A percentile compares a stretch with the other conserved stretches of the same genome.
These are phyloP conservation scores for Oscheius sp. DNA, from an alignment of 2,888 invertebrate species.

Conservation along the genomic window DNA sequence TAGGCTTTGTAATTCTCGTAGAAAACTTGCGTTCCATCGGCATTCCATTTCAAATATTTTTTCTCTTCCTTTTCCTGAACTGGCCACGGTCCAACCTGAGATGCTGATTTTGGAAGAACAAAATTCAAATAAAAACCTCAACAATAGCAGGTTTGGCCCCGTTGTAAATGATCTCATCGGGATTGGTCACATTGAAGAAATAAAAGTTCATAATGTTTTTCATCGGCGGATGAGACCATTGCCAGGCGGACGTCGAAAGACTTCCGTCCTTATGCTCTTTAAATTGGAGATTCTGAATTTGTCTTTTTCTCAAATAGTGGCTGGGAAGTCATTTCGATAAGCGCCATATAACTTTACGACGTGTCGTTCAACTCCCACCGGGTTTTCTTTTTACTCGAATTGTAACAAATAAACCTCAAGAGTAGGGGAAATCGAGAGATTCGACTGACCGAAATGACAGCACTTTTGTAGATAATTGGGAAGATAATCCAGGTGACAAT, in stretches of 20 bases:
- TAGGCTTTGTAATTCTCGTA: slow-evolving; percentile 65
- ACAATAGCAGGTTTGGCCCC: slow-evolving; percentile 50
- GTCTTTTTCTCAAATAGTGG: background rate
- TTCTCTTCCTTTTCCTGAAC: slow-evolving; percentile 62
- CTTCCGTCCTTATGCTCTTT: slow-evolving; percentile 35
- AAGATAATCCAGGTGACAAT: slow-evolving; percentile 23
- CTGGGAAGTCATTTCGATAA: too few species aligned
- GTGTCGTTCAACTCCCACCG: too few species aligned
- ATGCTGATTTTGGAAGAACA: too few species aligned
- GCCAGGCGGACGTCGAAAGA: slow-evolving; percentile 40
- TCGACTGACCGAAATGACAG: background rate
- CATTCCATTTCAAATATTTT: slow-evolving; percentile 52
- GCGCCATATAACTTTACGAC: too few species aligned
- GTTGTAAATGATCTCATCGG: slow-evolving; percentile 55
- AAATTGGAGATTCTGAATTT: slow-evolving; percentile 37
- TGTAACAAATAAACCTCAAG: too few species aligned
- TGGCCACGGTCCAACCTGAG: slow-evolving; percentile 13
- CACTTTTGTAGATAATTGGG: slow-evolving; percentile 11
- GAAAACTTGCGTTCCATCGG: slow-evolving; percentile 51
- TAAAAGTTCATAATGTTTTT: slow-evolving; percentile 53
- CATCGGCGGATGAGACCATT: slow-evolving; percentile 45
- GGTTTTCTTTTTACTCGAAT: too few species aligned
- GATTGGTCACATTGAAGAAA: slow-evolving; percentile 63
- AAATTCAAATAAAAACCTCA: too few species aligned
- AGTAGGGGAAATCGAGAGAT: too few species aligned